A percentile compares a stretch with the other conserved stretches of the same genome.
phyloP scores from a whole-genome alignment of 37 sponge, comb jelly and placozoan species.

The Spongilla lacustris region DNA sequence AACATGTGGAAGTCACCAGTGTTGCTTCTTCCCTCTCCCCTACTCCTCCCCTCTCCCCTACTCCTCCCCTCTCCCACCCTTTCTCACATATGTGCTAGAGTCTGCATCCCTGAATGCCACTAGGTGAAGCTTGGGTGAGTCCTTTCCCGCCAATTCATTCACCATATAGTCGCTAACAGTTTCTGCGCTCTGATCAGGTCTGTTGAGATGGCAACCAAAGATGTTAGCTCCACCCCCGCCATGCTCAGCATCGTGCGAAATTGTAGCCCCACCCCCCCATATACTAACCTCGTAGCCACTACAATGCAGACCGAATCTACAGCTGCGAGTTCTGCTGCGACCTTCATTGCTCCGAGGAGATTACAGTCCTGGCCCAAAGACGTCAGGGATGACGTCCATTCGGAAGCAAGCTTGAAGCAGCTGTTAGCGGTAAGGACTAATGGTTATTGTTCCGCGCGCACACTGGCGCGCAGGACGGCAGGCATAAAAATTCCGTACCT shows the following conservation, averaged over 20 bases:
- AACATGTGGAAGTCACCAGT: too few relatives aligned
- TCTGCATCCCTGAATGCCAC: constrained; percentile 5
- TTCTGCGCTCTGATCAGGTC: constrained; percentile 29
- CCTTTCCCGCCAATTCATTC: constrained; percentile 22
- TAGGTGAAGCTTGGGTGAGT: constrained; percentile 31
- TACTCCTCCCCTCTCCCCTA: too few relatives aligned
- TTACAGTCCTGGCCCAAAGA: constrained; percentile 8
- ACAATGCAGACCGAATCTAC: constrained; percentile 36
- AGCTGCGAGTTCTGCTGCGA: constrained; percentile 11
- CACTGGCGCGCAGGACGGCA: too few relatives aligned
- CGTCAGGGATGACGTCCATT: constrained; percentile 28
- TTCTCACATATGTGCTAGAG: neutral
- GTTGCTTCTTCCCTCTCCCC: too few relatives aligned
- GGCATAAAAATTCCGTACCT: too few relatives aligned
- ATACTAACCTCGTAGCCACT: constrained; percentile 14
- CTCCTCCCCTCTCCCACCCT: too few relatives aligned
- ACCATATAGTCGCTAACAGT: constrained; percentile 13
- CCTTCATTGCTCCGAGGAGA: constrained; percentile 27
- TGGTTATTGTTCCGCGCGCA: too few relatives aligned
- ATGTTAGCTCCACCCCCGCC: too few relatives aligned
- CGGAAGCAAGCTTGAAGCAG: too few relatives aligned
- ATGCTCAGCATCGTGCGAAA: too few relatives aligned
- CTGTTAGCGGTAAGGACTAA: too few relatives aligned
- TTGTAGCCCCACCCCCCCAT: too few relatives aligned
- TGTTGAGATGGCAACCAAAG: neutral